Evolutionary conservation across 2,888 invertebrate genomes (phyloP).

Genomic region (Diadromus collaris): DNA sequence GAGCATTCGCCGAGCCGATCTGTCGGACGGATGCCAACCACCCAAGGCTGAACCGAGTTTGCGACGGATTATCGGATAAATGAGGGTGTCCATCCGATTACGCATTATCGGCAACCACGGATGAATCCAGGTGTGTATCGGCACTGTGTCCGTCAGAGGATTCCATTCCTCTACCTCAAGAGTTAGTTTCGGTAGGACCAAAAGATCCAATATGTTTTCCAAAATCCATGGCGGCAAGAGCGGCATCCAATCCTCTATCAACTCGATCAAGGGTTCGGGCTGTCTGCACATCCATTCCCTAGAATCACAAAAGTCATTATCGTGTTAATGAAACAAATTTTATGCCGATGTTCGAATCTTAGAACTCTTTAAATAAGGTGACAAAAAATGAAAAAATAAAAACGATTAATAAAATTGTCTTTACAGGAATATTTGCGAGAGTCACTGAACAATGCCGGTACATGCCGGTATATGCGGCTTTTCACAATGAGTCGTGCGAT

Average conservation of each 20-base stretch:
- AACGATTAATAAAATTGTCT: neutral
- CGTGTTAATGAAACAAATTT: constrained; percentile 56
- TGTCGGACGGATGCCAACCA: constrained; percentile 98
- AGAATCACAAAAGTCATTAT: constrained; percentile 64
- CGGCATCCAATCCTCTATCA: constrained; percentile 91
- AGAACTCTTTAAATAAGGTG: neutral
- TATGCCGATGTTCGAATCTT: too few relatives aligned
- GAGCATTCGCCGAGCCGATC: constrained; percentile 94
- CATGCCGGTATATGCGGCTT: too few relatives aligned
- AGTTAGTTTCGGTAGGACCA: constrained; percentile 88
- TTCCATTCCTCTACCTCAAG: constrained; percentile 95
- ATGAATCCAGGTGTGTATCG: constrained; percentile 98
- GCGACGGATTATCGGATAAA: constrained; percentile 95
- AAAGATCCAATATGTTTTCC: constrained; percentile 90
- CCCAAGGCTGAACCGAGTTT: constrained; percentile 93
- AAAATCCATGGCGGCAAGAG: constrained; percentile 92
- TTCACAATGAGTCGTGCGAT: too few relatives aligned
- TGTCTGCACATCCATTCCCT: constrained; percentile 92
- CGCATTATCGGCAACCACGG: constrained; percentile 96
- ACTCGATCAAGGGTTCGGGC: constrained; percentile 88
- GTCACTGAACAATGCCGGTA: too few relatives aligned
- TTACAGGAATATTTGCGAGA: neutral
- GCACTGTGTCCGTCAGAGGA: constrained; percentile 96
- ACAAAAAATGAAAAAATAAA: constrained; percentile 17
- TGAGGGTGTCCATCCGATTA: constrained; percentile 82